Evolutionary conservation across 2,797 vertebrate species (phyloP).

Genomic region (Sardinella longiceps): DNA sequence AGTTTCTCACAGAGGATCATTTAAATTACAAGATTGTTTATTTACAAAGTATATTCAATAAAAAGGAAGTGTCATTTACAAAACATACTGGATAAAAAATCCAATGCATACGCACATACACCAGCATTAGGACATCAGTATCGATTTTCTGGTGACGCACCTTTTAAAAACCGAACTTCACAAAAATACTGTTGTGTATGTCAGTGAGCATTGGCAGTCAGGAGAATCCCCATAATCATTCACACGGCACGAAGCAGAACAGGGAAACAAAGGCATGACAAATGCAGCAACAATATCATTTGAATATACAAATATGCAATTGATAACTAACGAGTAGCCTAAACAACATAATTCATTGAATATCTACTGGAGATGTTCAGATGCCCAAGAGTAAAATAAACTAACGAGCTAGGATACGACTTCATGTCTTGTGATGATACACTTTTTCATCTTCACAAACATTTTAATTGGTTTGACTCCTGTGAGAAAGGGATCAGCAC

Average conservation of each 20-base stretch:
- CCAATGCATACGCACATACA: conserved; percentile 54
- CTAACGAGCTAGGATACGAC: conserved; percentile 16
- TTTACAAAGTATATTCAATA: conserved; percentile 74
- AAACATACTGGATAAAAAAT: conserved; percentile 52
- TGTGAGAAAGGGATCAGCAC: conserved; percentile 23
- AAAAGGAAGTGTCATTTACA: conserved; percentile 69
- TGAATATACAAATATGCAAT: conserved; percentile 19
- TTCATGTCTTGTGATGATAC: conserved; percentile 12
- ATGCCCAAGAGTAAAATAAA: conserved; percentile 20
- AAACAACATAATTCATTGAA: conserved; percentile 1
- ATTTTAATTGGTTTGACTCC: neutral
- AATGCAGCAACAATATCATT: conserved; percentile 10
- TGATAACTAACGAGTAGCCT: neutral
- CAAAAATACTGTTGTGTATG: conserved; percentile 80
- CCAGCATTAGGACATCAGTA: conserved; percentile 83
- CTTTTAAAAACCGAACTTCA: conserved; percentile 96
- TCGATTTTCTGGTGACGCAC: conserved; percentile 82
- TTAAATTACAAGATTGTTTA: conserved; percentile 57
- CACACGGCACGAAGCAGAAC: conserved; percentile 18
- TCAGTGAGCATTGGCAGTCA: conserved; percentile 58
- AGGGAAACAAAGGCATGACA: neutral
- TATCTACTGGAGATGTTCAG: conserved; percentile 4
- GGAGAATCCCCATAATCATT: conserved; percentile 4
- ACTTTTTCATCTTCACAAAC: neutral
- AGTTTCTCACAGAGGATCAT: neutral